Evolutionary conservation across 2,888 invertebrate genomes (phyloP).

Genomic region (Aspidapion aeneum): DNA sequence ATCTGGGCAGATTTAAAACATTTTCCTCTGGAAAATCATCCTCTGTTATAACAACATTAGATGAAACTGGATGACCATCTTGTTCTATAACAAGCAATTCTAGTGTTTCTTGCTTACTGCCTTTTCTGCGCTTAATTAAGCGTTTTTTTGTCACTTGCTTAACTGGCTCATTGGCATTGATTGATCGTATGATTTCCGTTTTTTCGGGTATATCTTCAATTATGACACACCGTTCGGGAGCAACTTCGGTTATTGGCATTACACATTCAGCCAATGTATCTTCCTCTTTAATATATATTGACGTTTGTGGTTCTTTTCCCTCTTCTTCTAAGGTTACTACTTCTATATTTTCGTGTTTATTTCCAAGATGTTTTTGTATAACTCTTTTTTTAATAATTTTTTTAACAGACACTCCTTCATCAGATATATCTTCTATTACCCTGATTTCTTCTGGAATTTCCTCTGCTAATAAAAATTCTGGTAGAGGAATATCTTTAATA

Average conservation of each 20-base stretch:
- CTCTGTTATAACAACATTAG: conserved; percentile 29
- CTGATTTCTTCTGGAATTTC: conserved; percentile 32
- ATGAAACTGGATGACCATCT: conserved; percentile 36
- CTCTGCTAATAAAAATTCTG: conserved; percentile 15
- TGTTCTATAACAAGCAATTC: conserved; percentile 41
- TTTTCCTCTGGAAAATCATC: conserved; percentile 28
- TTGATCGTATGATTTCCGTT: conserved; percentile 41
- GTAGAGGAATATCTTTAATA: conserved; percentile 8
- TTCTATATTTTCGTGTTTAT: conserved; percentile 42
- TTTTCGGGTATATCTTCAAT: conserved; percentile 44
- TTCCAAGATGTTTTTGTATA: conserved; percentile 37
- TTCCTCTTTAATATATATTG: conserved; percentile 41
- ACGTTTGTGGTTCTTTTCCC: conserved; percentile 47
- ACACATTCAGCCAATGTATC: conserved; percentile 33
- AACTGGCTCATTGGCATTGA: conserved; percentile 29
- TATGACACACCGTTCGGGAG: conserved; percentile 17
- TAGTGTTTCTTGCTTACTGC: conserved; percentile 42
- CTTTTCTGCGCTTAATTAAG: conserved; percentile 45
- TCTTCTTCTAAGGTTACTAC: conserved; percentile 49
- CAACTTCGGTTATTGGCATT: conserved; percentile 42
- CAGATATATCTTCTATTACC: conserved; percentile 38
- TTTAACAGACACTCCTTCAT: conserved; percentile 37
- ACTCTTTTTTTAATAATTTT: conserved; percentile 35
- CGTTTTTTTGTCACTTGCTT: conserved; percentile 40
- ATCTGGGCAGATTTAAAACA: conserved; percentile 27